These are phyloP conservation scores for Probosciger aterrimus DNA, from an alignment of 2,113 vertebrate species.

Conservation along the genomic window DNA sequence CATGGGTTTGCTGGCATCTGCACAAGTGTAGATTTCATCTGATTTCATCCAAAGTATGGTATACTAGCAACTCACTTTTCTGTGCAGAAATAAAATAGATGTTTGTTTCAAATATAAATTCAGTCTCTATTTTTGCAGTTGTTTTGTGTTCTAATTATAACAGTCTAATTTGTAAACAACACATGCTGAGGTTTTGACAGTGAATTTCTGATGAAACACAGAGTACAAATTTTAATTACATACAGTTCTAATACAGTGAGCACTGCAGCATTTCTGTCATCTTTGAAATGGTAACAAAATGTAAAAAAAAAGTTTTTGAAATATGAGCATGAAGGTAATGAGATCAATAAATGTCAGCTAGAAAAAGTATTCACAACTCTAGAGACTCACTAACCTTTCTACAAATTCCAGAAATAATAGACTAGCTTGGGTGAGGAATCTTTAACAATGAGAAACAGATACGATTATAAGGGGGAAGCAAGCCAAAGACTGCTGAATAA, in stretches of 20 bases:
- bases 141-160: slow-evolving; percentile 69
- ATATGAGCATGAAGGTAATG: slow-evolving; percentile 82
- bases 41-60: neutral
- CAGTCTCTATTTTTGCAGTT: slow-evolving; percentile 49
- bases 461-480: slow-evolving; percentile 62
- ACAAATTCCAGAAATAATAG: slow-evolving; percentile 81
- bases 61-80: neutral
- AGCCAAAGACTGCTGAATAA: slow-evolving; percentile 55
- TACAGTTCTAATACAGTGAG: slow-evolving; percentile 71
- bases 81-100: slow-evolving; percentile 35
- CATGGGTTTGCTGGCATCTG: neutral
- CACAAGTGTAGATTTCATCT: neutral
- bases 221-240: slow-evolving; percentile 78
- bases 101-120: slow-evolving; percentile 52
- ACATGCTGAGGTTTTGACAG: slow-evolving; percentile 67
- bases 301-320: slow-evolving; percentile 75
- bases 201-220: slow-evolving; percentile 71
- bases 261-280: slow-evolving; percentile 73
- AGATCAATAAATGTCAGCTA: slow-evolving; percentile 89
- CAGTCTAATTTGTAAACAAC: slow-evolving; percentile 71
- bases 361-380: slow-evolving; percentile 85
- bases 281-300: slow-evolving; percentile 78
- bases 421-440: slow-evolving; percentile 72
- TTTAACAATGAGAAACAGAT: slow-evolving; percentile 72
- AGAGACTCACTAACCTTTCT: slow-evolving; percentile 86